A percentile compares a stretch with the other conserved stretches of the same genome.
Evolutionary conservation across 2,113 vertebrate species (phyloP).

Genomic region (Mesoclemmys tuberculata): DNA sequence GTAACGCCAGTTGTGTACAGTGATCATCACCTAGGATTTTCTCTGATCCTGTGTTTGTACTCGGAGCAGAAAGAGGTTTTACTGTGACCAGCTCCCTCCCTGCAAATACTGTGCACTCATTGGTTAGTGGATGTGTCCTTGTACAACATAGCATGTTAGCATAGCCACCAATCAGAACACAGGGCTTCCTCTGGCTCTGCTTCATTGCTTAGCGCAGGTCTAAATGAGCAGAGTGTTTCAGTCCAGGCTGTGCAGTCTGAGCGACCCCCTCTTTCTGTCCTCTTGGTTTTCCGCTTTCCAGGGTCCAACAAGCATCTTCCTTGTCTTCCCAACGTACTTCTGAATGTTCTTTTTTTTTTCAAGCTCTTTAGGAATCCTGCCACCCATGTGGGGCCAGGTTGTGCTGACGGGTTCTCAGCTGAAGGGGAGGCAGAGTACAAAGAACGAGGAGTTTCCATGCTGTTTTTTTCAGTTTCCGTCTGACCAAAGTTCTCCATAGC

Average conservation of each 20-base stretch:
- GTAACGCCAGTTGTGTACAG: background rate
- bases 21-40: background rate
- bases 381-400: background rate
- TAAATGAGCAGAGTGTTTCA: background rate
- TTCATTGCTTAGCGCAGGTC: background rate
- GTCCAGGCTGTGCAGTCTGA: background rate
- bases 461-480: background rate
- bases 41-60: background rate
- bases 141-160: background rate
- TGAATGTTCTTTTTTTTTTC: background rate
- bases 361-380: background rate
- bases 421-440: background rate
- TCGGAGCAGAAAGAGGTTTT: background rate
- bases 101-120: background rate
- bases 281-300: constrained; percentile 1
- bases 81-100: background rate
- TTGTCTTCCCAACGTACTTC: background rate
- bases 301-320: background rate
- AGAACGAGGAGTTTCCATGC: constrained; percentile 6
- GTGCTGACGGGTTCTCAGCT: background rate
- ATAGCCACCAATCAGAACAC: background rate
- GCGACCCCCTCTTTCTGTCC: background rate
- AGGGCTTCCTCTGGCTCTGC: background rate
- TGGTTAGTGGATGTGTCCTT: background rate
- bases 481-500: background rate